Evolutionary conservation across 1,140 invertebrate genomes (phyloP).

Genomic region (Drosophila willistoni): DNA sequence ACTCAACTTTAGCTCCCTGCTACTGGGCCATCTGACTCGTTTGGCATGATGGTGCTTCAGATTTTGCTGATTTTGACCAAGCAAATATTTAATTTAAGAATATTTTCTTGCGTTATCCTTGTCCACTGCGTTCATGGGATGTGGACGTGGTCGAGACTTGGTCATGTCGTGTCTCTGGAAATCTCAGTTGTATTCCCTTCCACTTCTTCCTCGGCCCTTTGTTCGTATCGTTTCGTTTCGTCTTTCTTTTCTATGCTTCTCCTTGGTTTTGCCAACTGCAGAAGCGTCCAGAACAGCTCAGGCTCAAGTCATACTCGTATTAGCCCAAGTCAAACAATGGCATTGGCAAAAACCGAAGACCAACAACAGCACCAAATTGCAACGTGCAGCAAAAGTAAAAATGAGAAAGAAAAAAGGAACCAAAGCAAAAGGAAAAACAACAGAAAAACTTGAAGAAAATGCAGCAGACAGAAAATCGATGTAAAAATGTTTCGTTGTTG

Average conservation of each 20-base stretch:
- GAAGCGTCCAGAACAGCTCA: conserved; percentile 39
- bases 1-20: conserved; percentile 26
- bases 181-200: conserved; percentile 69
- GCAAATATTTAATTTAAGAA: conserved; percentile 77
- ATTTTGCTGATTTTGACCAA: conserved; percentile 66
- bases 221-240: conserved; percentile 8
- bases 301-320: conserved; percentile 67
- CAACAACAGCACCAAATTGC: conserved; percentile 65
- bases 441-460: conserved; percentile 58
- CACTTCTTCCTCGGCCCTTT: conserved; percentile 6
- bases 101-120: conserved; percentile 59
- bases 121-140: conserved; percentile 23
- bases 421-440: conserved; percentile 23
- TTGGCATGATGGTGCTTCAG: conserved; percentile 18
- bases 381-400: conserved; percentile 52
- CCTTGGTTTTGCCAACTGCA: conserved; percentile 47
- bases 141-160: conserved; percentile 39
- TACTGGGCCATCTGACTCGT: not conserved
- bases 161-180: conserved; percentile 60
- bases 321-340: conserved; percentile 78
- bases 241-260: conserved; percentile 20
- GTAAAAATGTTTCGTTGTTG: conserved; percentile 43
- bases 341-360: conserved; percentile 64
- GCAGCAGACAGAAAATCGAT: conserved; percentile 75
- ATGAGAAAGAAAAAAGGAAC: not conserved